Evolutionary conservation across 2,797 vertebrate genomes (phyloP), one percentile per base, ranked within the genome.

Genomic region (Triplophysa yarkandensis): DNA sequence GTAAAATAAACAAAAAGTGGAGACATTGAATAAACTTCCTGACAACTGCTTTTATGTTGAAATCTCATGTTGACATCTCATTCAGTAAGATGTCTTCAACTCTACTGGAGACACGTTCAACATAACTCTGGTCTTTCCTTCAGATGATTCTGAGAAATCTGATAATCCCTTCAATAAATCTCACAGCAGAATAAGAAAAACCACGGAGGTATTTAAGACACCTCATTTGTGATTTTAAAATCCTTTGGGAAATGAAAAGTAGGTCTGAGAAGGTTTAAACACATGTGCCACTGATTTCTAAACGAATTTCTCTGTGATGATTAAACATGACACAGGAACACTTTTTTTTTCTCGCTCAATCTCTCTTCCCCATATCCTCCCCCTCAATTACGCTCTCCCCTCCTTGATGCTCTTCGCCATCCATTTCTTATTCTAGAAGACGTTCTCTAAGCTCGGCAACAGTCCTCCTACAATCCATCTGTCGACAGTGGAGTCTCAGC

Each of bases 391-490:
- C 28, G 1, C 52, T 30, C 39, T 66, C 52, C 82, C 82, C 78
- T 77, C 55, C 21, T 43, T 84, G 85, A 88, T 84, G 81, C 81
- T 60, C 44, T 68, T n/a, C 44, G 8, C 25, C 48, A 78, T 58
- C 34, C 54, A 11, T 70, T 63, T 66, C 61, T 81, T 44, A 50
- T 66, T 58, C 79, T 73, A 21, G 23, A 80, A 86, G 82, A 87
- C 86, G 87, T 65, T 88, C 89, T 88, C 89, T 87, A 86, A 88
- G 87, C 89, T 89, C 85, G 66, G 87, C 88, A 87, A 89, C 88
- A 88, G 79, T 68, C 87, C 91, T 89, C 91, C 91, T 89, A 93
- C 91, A 23, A 81, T 87, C 89, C 91, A 92, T 92, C 91, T 92
- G 92, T 90, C 90, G 89, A 86, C 89, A 81, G 81, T 84, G 83